phyloP scores from a whole-genome alignment of 2,888 invertebrate genomes.

The Drosophila rellima region DNA sequence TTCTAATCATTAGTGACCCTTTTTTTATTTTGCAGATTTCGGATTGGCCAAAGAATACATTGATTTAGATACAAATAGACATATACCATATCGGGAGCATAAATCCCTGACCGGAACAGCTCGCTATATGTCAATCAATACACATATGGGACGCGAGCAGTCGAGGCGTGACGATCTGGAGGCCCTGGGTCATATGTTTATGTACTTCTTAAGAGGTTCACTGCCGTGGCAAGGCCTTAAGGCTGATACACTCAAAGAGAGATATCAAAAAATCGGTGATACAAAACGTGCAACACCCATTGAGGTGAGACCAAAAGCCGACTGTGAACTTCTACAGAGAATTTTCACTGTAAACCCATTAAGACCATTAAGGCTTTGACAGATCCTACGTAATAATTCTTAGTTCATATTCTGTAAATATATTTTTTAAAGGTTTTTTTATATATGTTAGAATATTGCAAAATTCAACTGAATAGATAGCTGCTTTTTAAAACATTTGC shows the following conservation, averaged over 20 bases:
- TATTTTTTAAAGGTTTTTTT: not conserved
- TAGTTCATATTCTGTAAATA: not conserved
- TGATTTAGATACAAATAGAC: constrained; percentile 99
- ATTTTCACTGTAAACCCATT: not conserved
- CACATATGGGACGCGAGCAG: constrained; percentile 99
- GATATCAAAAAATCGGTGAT: constrained; percentile 99
- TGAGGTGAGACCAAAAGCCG: constrained; percentile 88
- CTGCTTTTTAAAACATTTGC: too few species aligned
- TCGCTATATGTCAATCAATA: constrained; percentile 99
- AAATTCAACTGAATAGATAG: not conserved
- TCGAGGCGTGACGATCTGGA: constrained; percentile 99
- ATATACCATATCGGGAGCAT: constrained; percentile 99
- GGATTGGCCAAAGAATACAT: constrained; percentile 99
- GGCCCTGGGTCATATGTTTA: constrained; percentile 99
- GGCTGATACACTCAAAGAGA: constrained; percentile 99
- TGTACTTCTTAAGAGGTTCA: constrained; percentile 99
- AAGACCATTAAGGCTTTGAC: not conserved
- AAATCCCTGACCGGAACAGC: constrained; percentile 99
- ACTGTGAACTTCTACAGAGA: not conserved
- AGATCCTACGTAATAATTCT: not conserved
- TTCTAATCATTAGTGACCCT: not conserved
- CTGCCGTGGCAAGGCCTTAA: constrained; percentile 99
- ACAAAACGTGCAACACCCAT: constrained; percentile 99
- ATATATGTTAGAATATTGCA: not conserved
- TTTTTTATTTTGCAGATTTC: constrained; percentile 93